Percentiles rank a stretch among this genome's conserved stretches.
phyloP scores from a whole-genome alignment of 2,797 vertebrate genomes.

The Anolis apletophallus region DNA sequence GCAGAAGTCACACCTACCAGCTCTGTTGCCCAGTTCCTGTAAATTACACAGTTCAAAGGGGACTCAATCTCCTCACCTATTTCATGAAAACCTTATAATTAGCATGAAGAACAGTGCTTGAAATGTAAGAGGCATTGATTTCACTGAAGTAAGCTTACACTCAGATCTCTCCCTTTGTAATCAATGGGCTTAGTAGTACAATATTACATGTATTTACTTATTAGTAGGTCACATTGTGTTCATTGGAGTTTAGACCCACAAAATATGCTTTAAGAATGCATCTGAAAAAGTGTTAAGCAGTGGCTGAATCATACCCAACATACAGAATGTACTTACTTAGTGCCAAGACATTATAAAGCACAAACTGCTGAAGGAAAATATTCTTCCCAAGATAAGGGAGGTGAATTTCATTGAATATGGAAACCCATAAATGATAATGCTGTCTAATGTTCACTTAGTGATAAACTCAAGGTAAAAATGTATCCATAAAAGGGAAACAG shows the following conservation, averaged over 20 bases:
- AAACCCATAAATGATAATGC: not conserved
- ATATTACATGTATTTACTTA: not conserved
- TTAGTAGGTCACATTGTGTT: not conserved
- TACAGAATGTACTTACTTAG: slow-evolving; percentile 4
- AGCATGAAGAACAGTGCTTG: not conserved
- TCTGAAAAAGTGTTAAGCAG: not conserved
- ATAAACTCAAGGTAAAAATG: not conserved
- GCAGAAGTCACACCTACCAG: not conserved
- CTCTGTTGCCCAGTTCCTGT: not conserved
- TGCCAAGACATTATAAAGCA: not conserved
- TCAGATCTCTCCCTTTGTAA: not conserved
- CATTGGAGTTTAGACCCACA: too few species aligned
- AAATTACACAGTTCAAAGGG: not conserved
- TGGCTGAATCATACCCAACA: not conserved
- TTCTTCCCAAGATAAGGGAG: not conserved
- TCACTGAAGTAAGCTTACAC: not conserved
- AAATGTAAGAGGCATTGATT: not conserved
- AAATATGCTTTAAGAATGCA: not conserved
- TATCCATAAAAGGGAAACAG: slow-evolving; percentile 1
- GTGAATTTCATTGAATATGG: slow-evolving; percentile 4
- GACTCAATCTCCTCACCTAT: not conserved
- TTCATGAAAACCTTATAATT: not conserved
- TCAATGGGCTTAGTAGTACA: not conserved
- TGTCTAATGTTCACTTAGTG: slow-evolving; percentile 9
- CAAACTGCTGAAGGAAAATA: not conserved